phyloP scores from a whole-genome alignment of 1,140 invertebrate species.

The Amphibalanus amphitrite region DNA sequence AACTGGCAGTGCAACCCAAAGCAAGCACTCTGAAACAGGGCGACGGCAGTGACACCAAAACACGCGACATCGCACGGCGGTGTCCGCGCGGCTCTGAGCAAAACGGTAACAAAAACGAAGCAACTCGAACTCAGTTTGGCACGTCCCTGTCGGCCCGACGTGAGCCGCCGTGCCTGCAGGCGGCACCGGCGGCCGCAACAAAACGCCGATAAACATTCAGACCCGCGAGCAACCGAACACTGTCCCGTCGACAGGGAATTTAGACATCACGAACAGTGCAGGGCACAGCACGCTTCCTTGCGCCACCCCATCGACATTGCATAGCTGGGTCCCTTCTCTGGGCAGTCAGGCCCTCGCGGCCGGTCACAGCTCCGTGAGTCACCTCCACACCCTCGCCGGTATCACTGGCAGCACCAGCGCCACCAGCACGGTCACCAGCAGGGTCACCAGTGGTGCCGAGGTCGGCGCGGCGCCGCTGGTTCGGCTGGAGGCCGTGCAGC shows the following conservation, averaged over 20 bases:
- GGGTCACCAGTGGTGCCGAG: too few relatives aligned
- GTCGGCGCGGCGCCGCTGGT: too few relatives aligned
- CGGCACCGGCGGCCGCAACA: background rate
- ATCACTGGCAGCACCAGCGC: background rate
- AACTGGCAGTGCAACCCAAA: background rate
- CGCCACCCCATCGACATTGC: background rate
- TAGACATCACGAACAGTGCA: background rate
- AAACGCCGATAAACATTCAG: background rate
- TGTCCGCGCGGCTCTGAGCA: background rate
- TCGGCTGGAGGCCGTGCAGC: background rate
- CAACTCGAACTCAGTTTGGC: background rate
- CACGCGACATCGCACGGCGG: too few relatives aligned
- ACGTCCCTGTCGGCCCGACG: background rate
- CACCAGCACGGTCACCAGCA: background rate
- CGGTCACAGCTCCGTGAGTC: background rate
- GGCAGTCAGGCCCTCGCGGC: background rate
- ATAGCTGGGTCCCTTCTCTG: background rate
- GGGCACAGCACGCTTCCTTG: too few relatives aligned
- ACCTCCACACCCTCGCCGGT: background rate
- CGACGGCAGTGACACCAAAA: too few relatives aligned
- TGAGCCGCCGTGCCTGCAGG: background rate
- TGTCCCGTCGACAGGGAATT: background rate
- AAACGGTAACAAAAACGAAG: background rate
- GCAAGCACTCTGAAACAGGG: too few relatives aligned
- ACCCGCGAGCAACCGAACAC: background rate